These are phyloP conservation scores for Tragelaphus buxtoni DNA, from an alignment of 2,113 vertebrate genomes.

Conservation along the genomic window DNA sequence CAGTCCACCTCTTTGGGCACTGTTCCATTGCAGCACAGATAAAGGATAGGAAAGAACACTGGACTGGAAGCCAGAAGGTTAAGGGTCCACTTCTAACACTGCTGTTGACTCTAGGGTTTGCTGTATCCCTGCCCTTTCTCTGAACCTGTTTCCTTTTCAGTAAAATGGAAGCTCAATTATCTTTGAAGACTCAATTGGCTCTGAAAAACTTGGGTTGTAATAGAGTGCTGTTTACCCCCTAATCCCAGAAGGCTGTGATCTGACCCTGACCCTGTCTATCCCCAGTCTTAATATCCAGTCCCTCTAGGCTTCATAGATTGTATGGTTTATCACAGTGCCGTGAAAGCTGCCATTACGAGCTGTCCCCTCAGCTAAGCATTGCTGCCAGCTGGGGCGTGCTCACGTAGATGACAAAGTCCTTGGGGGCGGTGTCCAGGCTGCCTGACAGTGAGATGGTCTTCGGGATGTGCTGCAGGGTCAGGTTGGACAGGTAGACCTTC, in stretches of 20 bases:
- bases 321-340: not conserved
- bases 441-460: constrained; percentile 69
- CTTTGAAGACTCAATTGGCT: not conserved
- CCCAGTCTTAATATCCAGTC: not conserved
- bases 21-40: not conserved
- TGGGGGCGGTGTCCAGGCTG: constrained; percentile 64
- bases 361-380: not conserved
- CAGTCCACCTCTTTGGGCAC: not conserved
- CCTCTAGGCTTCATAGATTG: accelerated
- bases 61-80: not conserved
- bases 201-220: not conserved
- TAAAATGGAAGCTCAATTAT: not conserved
- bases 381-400: not conserved
- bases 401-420: constrained; percentile 69
- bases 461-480: constrained; percentile 71
- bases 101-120: not conserved
- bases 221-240: no score
- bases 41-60: not conserved
- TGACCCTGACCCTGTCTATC: no score
- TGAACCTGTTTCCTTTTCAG: not conserved
- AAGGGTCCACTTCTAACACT: not conserved
- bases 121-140: not conserved
- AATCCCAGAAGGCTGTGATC: not conserved
- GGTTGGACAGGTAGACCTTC: constrained; percentile 66
- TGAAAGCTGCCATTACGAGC: accelerated